Percentiles rank a stretch among this genome's conserved stretches.
phyloP scores from a whole-genome alignment of 2,797 vertebrate genomes.

The Sebastolobus altivelis region DNA sequence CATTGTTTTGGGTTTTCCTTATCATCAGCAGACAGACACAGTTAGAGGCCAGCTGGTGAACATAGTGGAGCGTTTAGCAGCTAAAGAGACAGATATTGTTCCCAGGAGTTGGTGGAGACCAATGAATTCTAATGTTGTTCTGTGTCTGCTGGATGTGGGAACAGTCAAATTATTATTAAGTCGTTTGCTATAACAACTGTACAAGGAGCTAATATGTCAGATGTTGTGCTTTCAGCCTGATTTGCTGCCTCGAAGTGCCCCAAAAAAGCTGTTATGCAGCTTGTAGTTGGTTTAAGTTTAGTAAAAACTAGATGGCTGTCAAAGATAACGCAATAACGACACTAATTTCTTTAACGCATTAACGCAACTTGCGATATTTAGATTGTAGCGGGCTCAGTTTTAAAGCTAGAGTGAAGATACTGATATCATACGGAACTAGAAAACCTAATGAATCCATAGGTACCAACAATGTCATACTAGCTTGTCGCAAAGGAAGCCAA shows the following conservation, averaged over 20 bases:
- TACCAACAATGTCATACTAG: no score
- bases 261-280: neutral
- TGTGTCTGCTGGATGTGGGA: neutral
- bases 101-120: neutral
- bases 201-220: neutral
- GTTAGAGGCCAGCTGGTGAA: neutral
- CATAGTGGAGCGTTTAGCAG: neutral
- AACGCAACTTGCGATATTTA: no score
- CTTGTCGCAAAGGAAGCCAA: no score
- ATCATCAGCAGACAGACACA: neutral
- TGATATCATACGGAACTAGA: no score
- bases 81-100: neutral
- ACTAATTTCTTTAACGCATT: accelerated
- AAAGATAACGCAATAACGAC: accelerated
- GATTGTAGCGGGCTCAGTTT: accelerated
- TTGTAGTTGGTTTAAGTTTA: neutral
- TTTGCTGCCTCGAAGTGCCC: neutral
- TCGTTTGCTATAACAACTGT: accelerated
- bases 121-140: neutral
- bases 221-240: neutral
- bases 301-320: neutral
- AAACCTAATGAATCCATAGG: no score
- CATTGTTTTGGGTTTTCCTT: neutral
- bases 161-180: neutral
- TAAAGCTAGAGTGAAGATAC: no score